These are phyloP conservation scores for Rissa tridactyla DNA, from an alignment of 2,113 vertebrate genomes.

Conservation along the genomic window DNA sequence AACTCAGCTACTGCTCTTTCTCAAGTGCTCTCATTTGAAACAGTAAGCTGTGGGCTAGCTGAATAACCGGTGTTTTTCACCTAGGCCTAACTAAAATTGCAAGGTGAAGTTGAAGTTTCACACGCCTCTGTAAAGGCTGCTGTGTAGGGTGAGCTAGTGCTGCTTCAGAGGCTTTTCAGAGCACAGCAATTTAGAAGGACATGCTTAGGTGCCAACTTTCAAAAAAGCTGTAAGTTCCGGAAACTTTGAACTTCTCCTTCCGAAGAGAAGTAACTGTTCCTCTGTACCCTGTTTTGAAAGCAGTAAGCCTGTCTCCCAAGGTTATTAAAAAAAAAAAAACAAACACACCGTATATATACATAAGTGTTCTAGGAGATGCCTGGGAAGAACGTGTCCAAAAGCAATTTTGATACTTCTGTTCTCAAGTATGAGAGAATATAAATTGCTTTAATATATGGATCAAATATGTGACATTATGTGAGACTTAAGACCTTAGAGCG, in stretches of 20 bases:
- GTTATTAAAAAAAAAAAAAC: background rate
- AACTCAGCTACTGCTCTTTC: background rate
- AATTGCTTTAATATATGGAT: background rate
- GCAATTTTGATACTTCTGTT: background rate
- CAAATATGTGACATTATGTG: background rate
- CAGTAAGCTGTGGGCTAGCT: background rate
- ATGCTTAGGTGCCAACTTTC: background rate
- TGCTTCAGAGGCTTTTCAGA: background rate
- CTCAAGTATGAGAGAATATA: background rate
- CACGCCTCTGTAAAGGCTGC: fast-evolving
- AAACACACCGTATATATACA: too few species aligned
- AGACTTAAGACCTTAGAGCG: background rate
- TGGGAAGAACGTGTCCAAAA: background rate
- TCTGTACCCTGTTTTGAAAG: background rate
- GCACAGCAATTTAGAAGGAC: background rate
- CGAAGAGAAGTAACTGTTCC: background rate
- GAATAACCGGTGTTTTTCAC: background rate
- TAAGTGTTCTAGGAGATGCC: background rate
- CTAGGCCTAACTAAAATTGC: background rate
- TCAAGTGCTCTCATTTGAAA: background rate
- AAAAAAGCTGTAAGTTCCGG: background rate
- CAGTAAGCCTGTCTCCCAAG: background rate
- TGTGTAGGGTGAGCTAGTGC: background rate
- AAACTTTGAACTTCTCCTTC: background rate
- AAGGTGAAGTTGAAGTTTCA: background rate